Evolutionary conservation across 2,797 vertebrate species (phyloP), one percentile per base, ranked within the genome.

Genomic region (Scolopax rusticola): DNA sequence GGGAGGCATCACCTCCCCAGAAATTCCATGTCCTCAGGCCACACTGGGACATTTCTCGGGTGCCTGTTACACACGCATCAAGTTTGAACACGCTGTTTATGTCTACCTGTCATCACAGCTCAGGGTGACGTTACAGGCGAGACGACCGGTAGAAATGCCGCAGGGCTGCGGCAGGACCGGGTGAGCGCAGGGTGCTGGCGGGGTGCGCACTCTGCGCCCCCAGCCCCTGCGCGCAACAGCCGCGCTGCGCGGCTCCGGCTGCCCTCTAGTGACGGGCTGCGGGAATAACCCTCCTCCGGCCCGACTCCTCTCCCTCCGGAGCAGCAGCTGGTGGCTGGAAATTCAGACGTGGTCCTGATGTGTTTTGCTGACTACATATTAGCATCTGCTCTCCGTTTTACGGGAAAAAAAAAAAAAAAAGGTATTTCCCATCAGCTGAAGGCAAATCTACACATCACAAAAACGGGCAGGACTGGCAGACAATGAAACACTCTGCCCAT

Each of bases 1-100:
- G 9, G 17, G 40, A 65, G 33, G 41, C 27, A 60, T 8, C 8
- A 0, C 11, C 45, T 76, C 17, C 28, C 24, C 47, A 48, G 48
- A 56, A 77, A 59, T 3, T 30, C 48, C 45, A 5, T 0, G 0
- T 60, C 41, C 65, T 47, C 43, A 20, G 27, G 11, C 14, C 47
- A 27, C 38, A 4, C 17, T 2, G 23, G 15, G 68, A 11, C 20
- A 3, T 13, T 45, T 43, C 16, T 17, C 6, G 23, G 17, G 2
- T 40, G 8, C 11, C 74, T 40, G 36, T 25, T 36, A 24, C 19
- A 6, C 3, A 7, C 1, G 10, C 6, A 30, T 14, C 17, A 5
- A 8, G 7, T 28, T 5, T 57, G 60, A 63, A 14, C 0, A 0
- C 2, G 1, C 1, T 13, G 59, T 15, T 23, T 19, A 15, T 2